Base-by-base conservation (phyloP, 2,888 invertebrate species). In the Hofmannophila pseudospretella region DNA sequence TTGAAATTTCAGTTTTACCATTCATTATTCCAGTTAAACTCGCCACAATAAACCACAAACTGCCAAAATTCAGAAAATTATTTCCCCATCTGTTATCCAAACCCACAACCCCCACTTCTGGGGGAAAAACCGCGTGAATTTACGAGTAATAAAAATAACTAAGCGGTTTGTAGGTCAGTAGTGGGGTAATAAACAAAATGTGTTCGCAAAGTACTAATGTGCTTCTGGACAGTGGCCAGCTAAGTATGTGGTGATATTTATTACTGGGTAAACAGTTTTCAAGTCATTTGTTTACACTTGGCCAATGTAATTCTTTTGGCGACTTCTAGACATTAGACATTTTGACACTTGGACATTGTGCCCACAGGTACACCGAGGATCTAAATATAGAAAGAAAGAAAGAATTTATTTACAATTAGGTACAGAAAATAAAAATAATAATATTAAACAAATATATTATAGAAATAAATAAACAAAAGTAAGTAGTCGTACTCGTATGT, bases 221-320 rank as follows among this genome's bases (percentile, higher is more conserved):
- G 36, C 39, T 45, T 45, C 51, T 64, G 64, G 59, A 57, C 42
- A 32, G 23, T 32, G 37, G 56, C 65, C 59, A 62, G 49, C 49
- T 39, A 45, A 56, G 50, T 58, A 45, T 26, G 25, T 14, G 22
- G 11, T 11, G 19, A 5, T 33, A 33, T 33, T 33, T 33, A 34
- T 34, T 11, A 27, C 11, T n/a, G 10, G 11, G 12, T 11, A 34
- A 14, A 14, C 23, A 16, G n/a, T 14, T 20, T n/a, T 28, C 11
- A 28, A 22, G 28, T 16, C 16, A 16, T 16, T 16, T 16, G 5
- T 16, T 16, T 16, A 4, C 16, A n/a, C n/a, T n/a, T n/a, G n/a
- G n/a, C n/a, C n/a, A n/a, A n/a, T n/a, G n/a, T n/a, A n/a, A n/a
- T n/a, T n/a, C n/a, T n/a, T n/a, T n/a, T n/a, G n/a, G n/a, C n/a